Percentiles rank a stretch among this genome's conserved stretches.
These are phyloP conservation scores for Idaea biselata DNA, from an alignment of 2,888 invertebrate species.

Conservation along the genomic window DNA sequence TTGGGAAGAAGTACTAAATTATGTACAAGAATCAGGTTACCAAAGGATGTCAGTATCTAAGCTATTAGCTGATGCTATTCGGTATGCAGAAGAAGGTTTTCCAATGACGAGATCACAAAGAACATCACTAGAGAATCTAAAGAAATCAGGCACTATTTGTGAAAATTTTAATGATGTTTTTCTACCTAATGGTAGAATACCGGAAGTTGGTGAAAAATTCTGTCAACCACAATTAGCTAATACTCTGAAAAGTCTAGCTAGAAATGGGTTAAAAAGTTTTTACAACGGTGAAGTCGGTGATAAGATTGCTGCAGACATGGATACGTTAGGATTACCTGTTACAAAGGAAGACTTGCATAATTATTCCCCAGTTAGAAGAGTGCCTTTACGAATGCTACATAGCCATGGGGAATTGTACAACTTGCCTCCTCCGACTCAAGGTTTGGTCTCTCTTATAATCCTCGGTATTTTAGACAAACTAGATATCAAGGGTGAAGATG, in stretches of 20 bases:
- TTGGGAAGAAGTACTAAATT: conserved; percentile 69
- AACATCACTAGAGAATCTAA: conserved; percentile 21
- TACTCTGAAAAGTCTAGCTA: conserved; percentile 50
- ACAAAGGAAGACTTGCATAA: conserved; percentile 58
- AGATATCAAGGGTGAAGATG: conserved; percentile 55
- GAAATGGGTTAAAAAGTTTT: conserved; percentile 61
- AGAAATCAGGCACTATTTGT: conserved; percentile 22
- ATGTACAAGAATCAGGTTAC: conserved; percentile 62
- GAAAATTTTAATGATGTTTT: conserved; percentile 47
- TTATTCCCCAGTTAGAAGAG: conserved; percentile 54
- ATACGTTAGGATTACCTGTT: conserved; percentile 56
- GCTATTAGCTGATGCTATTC: conserved; percentile 61
- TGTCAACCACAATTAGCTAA: conserved; percentile 57
- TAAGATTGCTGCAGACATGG: conserved; percentile 57
- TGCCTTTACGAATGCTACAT: conserved; percentile 54
- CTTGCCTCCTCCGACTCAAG: conserved; percentile 71
- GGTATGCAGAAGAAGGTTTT: conserved; percentile 63
- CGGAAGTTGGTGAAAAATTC: conserved; percentile 51
- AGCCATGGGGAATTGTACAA: conserved; percentile 60
- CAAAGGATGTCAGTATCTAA: conserved; percentile 47
- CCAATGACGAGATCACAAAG: conserved; percentile 49
- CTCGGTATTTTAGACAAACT: conserved; percentile 64
- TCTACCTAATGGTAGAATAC: conserved; percentile 46
- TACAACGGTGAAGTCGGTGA: conserved; percentile 61
- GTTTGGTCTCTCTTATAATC: conserved; percentile 58